These are phyloP conservation scores for Eubucco bourcierii DNA, from an alignment of 2,113 vertebrate species.

Conservation along the genomic window DNA sequence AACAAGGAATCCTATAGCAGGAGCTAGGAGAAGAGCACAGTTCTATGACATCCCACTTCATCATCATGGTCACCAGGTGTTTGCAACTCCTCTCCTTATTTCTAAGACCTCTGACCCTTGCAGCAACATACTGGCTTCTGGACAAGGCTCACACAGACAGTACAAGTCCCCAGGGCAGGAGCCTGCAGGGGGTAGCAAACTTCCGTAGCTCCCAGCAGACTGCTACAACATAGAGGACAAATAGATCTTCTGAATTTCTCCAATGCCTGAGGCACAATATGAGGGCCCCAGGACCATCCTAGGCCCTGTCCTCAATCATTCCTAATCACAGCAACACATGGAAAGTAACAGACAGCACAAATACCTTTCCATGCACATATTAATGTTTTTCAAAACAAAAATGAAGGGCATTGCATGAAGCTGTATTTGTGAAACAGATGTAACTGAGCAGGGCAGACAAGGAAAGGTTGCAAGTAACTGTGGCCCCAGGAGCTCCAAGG, in stretches of 20 bases:
- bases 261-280: neutral
- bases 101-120: neutral
- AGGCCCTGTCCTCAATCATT: neutral
- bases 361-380: fast-evolving
- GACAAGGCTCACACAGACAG: neutral
- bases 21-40: neutral
- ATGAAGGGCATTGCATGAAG: neutral
- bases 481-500: neutral
- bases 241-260: neutral
- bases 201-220: neutral
- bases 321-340: neutral
- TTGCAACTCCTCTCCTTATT: neutral
- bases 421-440: neutral
- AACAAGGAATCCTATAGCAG: fast-evolving
- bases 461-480: fast-evolving
- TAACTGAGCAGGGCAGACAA: neutral
- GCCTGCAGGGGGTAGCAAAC: neutral
- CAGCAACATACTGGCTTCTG: fast-evolving
- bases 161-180: neutral
- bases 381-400: neutral
- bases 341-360: neutral
- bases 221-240: neutral
- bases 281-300: neutral
- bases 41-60: neutral
- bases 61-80: fast-evolving